Conservation (phyloP, 2,797 vertebrate species). For the Cynopterus sphinx region DNA sequence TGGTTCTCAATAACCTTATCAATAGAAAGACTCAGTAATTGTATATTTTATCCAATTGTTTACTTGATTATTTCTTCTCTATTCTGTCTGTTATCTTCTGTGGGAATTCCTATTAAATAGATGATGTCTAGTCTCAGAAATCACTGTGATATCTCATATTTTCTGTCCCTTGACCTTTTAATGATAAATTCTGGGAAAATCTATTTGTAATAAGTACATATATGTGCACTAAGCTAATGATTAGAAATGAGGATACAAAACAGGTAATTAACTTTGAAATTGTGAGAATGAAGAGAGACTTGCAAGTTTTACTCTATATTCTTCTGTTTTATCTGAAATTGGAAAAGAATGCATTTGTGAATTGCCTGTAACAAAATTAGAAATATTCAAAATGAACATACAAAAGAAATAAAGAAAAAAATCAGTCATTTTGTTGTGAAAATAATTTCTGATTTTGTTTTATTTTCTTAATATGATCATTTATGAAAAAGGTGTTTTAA, state of each 20-base stretch:
- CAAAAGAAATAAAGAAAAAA: neutral
- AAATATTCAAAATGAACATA: neutral
- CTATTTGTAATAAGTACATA: neutral
- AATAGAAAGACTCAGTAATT: neutral
- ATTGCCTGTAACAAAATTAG: neutral
- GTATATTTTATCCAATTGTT: neutral
- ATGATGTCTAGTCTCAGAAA: neutral
- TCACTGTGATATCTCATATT: neutral
- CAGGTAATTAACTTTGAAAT: neutral
- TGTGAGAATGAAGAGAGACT: neutral
- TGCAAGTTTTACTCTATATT: neutral
- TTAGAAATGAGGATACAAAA: neutral
- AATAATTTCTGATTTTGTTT: constrained; percentile 28
- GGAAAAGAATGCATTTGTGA: neutral
- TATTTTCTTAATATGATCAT: neutral
- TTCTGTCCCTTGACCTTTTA: neutral
- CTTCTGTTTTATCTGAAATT: neutral
- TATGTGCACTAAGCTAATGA: neutral
- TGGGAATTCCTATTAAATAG: neutral
- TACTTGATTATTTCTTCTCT: neutral
- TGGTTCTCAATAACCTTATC: neutral
- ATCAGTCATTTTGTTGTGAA: neutral
- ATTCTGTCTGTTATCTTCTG: neutral
- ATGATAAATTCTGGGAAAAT: neutral
- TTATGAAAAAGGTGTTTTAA: neutral